A percentile compares a stretch with the other conserved stretches of the same genome.
phyloP scores from a whole-genome alignment of 2,797 vertebrate genomes.

The Channallabes apus region DNA sequence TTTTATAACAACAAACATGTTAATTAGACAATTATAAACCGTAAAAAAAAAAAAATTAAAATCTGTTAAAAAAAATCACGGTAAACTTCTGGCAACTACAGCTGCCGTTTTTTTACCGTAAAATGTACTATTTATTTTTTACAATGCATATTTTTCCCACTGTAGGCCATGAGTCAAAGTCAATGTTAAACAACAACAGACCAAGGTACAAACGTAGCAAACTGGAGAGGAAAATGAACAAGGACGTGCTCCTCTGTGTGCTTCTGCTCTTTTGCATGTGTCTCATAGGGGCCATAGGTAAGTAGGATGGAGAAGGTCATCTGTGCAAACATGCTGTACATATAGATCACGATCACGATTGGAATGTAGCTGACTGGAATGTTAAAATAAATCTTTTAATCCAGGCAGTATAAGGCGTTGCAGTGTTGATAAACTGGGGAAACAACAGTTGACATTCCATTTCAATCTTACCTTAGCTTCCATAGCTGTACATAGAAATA shows the following conservation, averaged over 20 bases:
- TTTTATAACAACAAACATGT: too few relatives aligned
- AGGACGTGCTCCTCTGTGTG: conserved; percentile 84
- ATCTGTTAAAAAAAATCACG: too few relatives aligned
- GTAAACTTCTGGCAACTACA: too few relatives aligned
- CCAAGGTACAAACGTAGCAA: conserved; percentile 92
- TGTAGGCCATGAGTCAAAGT: conserved; percentile 91
- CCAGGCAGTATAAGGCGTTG: not conserved
- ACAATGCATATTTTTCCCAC: conserved; percentile 34
- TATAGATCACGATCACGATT: conserved; percentile 21
- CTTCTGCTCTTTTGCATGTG: conserved; percentile 89
- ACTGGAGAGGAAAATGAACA: conserved; percentile 86
- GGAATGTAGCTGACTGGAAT: conserved; percentile 26
- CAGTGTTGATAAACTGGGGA: conserved; percentile 2
- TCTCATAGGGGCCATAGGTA: conserved; percentile 87
- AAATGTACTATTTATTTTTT: too few relatives aligned
- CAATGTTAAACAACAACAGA: conserved; percentile 90
- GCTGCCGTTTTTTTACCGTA: too few relatives aligned
- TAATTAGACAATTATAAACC: too few relatives aligned
- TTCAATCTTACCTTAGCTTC: conserved; percentile 24
- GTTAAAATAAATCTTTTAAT: not conserved
- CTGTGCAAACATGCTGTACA: not conserved
- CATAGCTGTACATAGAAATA: conserved; percentile 40
- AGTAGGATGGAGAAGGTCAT: conserved; percentile 52
- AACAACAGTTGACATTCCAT: conserved; percentile 15
- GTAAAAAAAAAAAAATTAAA: too few relatives aligned